These are phyloP conservation scores for Hormiphora californensis DNA, from an alignment of 37 sponge, comb jelly and placozoan genomes.

Conservation along the genomic window DNA sequence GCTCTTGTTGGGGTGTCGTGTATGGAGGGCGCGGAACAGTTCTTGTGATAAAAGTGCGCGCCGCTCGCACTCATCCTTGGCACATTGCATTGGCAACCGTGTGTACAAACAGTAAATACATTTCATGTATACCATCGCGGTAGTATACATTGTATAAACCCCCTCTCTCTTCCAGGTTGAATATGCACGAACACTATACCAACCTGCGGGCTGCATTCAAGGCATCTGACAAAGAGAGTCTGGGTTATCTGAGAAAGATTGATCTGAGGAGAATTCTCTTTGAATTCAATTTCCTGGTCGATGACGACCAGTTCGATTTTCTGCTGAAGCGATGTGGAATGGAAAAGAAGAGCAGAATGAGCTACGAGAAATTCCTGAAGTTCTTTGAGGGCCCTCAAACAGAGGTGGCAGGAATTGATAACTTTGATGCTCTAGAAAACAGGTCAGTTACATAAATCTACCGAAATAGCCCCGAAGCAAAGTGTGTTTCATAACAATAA, in stretches of 20 bases:
- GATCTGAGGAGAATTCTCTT: constrained; percentile 24
- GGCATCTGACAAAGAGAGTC: constrained; percentile 4
- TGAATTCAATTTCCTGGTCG: constrained; percentile 49
- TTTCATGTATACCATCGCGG: too few relatives aligned
- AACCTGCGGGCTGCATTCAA: not conserved
- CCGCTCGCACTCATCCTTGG: too few relatives aligned
- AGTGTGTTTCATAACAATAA: not conserved
- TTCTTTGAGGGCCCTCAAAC: constrained; percentile 19
- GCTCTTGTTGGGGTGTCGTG: too few relatives aligned
- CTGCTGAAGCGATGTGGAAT: constrained; percentile 35
- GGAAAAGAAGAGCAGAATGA: constrained; percentile 36
- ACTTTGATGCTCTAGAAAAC: constrained; percentile 19
- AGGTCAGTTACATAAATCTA: not conserved
- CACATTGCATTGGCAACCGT: too few relatives aligned
- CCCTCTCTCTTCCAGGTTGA: constrained; percentile 15
- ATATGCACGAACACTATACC: constrained; percentile 38
- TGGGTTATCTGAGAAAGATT: constrained; percentile 20
- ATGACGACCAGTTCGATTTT: constrained; percentile 34
- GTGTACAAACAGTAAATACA: too few relatives aligned
- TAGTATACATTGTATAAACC: too few relatives aligned
- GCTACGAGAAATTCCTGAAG: constrained; percentile 50
- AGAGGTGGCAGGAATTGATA: not conserved
- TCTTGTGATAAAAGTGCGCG: too few relatives aligned
- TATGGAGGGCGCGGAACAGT: too few relatives aligned
- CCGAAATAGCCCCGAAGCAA: not conserved